phyloP scores from a whole-genome alignment of 2,888 invertebrate species.

The Tribolium freemani region DNA sequence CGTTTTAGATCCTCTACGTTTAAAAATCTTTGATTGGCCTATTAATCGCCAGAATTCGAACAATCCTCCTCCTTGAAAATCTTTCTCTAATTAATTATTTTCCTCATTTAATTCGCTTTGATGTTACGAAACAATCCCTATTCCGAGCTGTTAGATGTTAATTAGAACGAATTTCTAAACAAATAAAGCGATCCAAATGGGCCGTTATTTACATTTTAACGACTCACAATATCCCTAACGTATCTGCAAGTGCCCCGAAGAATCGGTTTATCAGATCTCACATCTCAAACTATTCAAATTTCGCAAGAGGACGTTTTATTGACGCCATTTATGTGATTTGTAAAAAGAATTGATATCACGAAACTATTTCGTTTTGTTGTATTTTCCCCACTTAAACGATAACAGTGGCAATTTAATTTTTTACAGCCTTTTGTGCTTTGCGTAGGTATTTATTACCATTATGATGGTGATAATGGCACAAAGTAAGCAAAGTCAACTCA shows the following conservation, averaged over 20 bases:
- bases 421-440: neutral
- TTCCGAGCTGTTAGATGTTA: slow-evolving; percentile 15
- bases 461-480: neutral
- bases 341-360: neutral
- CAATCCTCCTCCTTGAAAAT: slow-evolving; percentile 6
- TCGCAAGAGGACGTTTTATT: neutral
- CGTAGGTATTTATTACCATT: neutral
- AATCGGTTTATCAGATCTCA: neutral
- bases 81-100: slow-evolving; percentile 34
- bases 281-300: neutral
- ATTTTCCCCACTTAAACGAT: neutral
- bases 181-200: slow-evolving; percentile 15
- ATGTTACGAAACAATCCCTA: slow-evolving; percentile 32
- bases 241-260: neutral
- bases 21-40: neutral
- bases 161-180: slow-evolving; percentile 31
- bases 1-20: neutral
- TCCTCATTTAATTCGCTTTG: neutral
- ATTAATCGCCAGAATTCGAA: neutral
- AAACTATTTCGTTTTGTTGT: neutral
- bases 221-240: neutral
- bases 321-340: neutral
- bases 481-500: neutral
- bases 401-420: neutral
- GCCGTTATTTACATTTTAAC: slow-evolving; percentile 24